Evolutionary conservation across 2,797 vertebrate genomes (phyloP), one percentile per base, ranked within the genome.

Genomic region (Chanos chanos): DNA sequence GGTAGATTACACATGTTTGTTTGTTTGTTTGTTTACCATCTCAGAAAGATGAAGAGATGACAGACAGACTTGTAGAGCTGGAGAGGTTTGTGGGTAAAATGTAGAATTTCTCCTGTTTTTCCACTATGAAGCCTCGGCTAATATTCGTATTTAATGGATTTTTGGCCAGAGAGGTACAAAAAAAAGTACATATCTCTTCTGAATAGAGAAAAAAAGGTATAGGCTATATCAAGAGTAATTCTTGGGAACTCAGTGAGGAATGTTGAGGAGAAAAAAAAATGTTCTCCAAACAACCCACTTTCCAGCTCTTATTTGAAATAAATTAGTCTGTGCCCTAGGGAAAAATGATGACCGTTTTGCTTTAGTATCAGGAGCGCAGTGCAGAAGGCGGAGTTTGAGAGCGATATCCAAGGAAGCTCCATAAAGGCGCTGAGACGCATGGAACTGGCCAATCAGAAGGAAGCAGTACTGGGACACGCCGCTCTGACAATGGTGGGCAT

Each of bases 401-500:
- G 71, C 2, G 9, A 51, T 33, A 31, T n/a, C 24, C 67, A 78
- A 28, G 64, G 74, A 34, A 73, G 55, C 34, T 61, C 68, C 27
- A 59, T 51, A 0, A 76, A 74, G 12, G 61, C 60, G 4, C 7
- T 58, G 7, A 71, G 63, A 2, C 58, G 52, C 13, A 64, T 53
- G 36, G 61, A 68, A 28, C 52, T 22, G 1, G 22, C 16, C 21
- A 33, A 52, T 48, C 36, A n/a, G 1, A 60, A 61, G 58, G 86
- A 88, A 53, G 12, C 75, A 57, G 40, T 34, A 1, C 47, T 82
- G 52, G 72, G 71, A 25, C 73, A 53, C 27, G 77, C 66, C 58
- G 78, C 85, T 3, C 70, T 83, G 1, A 71, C 73, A 13, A 18
- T 64, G 82, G 88, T 89, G 49, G 79, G 81, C 27, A 45, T 13